These are phyloP conservation scores for Petrolisthes manimaculis DNA, from an alignment of 2,888 invertebrate genomes.

Conservation along the genomic window DNA sequence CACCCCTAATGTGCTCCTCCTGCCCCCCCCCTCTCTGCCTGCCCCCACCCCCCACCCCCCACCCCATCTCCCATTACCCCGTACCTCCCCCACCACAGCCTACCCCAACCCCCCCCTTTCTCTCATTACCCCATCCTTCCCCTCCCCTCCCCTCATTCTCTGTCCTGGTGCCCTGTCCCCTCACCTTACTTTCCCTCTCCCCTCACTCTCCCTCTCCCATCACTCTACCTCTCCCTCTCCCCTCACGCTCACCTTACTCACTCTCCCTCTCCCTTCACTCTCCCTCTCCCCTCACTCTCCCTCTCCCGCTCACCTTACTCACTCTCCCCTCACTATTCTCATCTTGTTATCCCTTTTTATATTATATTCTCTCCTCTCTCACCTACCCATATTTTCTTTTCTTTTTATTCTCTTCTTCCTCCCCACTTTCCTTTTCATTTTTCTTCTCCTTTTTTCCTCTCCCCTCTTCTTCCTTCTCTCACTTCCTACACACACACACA, in stretches of 20 bases:
- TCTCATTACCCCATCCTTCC: background rate
- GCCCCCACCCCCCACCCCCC: no score
- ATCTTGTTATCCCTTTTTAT: background rate
- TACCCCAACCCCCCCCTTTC: background rate
- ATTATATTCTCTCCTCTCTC: background rate
- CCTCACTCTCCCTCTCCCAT: background rate
- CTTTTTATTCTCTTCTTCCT: background rate
- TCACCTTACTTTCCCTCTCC: background rate
- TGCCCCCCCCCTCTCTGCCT: no score
- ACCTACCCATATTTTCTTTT: background rate
- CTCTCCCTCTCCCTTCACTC: background rate
- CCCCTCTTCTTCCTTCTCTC: no score
- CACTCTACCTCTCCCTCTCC: background rate
- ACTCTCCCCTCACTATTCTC: background rate
- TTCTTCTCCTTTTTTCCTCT: background rate
- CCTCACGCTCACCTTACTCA: background rate
- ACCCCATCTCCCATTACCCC: no score
- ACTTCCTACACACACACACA: no score
- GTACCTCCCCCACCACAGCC: no score
- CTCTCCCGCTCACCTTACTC: no score
- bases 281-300: no score
- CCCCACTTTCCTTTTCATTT: background rate
- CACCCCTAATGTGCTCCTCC: no score
- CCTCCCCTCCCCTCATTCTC: background rate
- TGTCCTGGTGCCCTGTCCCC: background rate